These are phyloP conservation scores for Aporophyla lueneburgensis DNA, from an alignment of 2,888 invertebrate species.

Conservation along the genomic window DNA sequence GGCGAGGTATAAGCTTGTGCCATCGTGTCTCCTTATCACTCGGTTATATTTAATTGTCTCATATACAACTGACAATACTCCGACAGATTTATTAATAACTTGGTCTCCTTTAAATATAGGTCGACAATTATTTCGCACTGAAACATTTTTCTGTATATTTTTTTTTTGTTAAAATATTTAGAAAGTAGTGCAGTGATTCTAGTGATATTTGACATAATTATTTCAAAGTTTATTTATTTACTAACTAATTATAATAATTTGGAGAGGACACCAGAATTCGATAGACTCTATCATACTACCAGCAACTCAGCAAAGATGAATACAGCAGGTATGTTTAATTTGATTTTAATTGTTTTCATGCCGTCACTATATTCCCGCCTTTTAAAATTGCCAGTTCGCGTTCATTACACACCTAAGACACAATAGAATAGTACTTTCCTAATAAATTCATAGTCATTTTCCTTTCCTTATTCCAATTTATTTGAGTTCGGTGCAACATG, in stretches of 20 bases:
- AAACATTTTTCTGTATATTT: not conserved
- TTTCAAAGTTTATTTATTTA: not conserved
- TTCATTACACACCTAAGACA: too few relatives aligned
- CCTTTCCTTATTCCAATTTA: too few relatives aligned
- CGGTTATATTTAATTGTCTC: slow-evolving; percentile 40
- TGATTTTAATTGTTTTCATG: not conserved
- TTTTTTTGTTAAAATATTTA: not conserved
- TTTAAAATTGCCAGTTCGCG: not conserved
- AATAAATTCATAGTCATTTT: too few relatives aligned
- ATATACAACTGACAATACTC: not conserved
- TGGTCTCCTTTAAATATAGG: not conserved
- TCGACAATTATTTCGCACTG: too few relatives aligned
- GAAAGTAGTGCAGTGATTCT: slow-evolving; percentile 2
- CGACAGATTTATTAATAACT: slow-evolving; percentile 6
- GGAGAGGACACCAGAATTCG: not conserved
- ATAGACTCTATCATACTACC: not conserved
- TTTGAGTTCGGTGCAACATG: too few relatives aligned
- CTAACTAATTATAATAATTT: not conserved
- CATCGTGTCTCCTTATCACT: slow-evolving; percentile 44
- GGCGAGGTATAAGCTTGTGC: slow-evolving; percentile 19
- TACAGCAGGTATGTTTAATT: slow-evolving; percentile 31
- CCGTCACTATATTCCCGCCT: too few relatives aligned
- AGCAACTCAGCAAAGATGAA: not conserved
- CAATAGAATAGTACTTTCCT: too few relatives aligned
- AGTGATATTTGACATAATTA: not conserved